These are phyloP conservation scores for Zaprionus camerounensis DNA, from an alignment of 1,140 invertebrate species.

Conservation along the genomic window DNA sequence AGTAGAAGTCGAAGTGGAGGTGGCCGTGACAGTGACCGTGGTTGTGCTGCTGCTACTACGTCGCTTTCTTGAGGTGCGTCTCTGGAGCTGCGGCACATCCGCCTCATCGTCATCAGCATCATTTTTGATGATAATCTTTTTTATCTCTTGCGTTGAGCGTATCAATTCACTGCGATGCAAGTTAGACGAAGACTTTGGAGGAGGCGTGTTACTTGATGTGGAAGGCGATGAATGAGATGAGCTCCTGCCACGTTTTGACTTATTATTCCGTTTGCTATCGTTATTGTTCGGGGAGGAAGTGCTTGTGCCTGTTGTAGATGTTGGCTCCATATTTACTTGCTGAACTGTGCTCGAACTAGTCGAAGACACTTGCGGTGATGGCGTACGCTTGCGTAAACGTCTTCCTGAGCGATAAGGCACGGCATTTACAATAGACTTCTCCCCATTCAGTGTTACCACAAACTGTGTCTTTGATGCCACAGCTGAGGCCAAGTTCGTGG, in stretches of 20 bases:
- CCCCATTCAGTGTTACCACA: conserved; percentile 88
- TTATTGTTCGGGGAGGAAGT: conserved; percentile 53
- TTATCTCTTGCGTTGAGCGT: conserved; percentile 76
- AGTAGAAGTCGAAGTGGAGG: conserved; percentile 4
- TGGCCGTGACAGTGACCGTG: neutral
- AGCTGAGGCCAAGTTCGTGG: conserved; percentile 32
- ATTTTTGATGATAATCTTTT: conserved; percentile 79
- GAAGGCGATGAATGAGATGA: conserved; percentile 57
- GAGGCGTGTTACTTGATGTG: conserved; percentile 65
- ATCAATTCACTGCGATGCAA: conserved; percentile 70
- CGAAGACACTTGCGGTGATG: conserved; percentile 73
- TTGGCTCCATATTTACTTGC: conserved; percentile 49
- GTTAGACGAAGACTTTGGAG: conserved; percentile 56
- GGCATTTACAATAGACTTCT: conserved; percentile 41
- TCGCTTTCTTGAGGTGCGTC: conserved; percentile 44
- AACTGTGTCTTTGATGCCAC: conserved; percentile 85
- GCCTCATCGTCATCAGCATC: conserved; percentile 76
- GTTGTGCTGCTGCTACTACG: conserved; percentile 18
- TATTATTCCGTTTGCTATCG: conserved; percentile 39
- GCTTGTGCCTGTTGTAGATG: conserved; percentile 53
- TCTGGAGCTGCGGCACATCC: conserved; percentile 49
- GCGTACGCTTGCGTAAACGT: conserved; percentile 41
- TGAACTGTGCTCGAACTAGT: conserved; percentile 52
- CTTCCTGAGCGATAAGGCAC: conserved; percentile 34
- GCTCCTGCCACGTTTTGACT: conserved; percentile 51